A percentile compares a stretch with the other conserved stretches of the same genome.
These are phyloP conservation scores for Holothuria scabra DNA, from an alignment of 53 echinoderm and acorn worm species.

Conservation along the genomic window DNA sequence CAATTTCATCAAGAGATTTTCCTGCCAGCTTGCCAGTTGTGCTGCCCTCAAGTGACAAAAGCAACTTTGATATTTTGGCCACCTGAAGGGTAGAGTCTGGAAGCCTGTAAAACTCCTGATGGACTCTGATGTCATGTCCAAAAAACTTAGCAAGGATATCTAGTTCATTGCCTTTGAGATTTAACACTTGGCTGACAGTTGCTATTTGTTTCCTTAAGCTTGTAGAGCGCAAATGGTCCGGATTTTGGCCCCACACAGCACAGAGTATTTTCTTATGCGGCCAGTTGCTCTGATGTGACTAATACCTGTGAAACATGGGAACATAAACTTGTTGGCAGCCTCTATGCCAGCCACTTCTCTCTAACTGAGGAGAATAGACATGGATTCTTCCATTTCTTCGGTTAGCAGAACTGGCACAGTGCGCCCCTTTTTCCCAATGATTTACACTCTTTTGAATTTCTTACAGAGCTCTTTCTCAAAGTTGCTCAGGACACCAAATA, in stretches of 20 bases:
- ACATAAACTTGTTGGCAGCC: background rate
- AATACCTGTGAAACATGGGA: background rate
- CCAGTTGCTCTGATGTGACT: conserved; percentile 70
- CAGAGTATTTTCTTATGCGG: conserved; percentile 53
- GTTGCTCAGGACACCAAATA: conserved; percentile 17
- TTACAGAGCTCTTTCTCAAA: conserved; percentile 50
- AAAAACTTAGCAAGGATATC: conserved; percentile 74
- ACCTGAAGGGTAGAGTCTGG: conserved; percentile 72
- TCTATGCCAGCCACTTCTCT: conserved; percentile 57
- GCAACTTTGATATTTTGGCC: conserved; percentile 77
- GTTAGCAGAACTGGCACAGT: conserved; percentile 76
- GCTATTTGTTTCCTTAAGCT: conserved; percentile 63
- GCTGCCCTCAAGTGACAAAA: conserved; percentile 62
- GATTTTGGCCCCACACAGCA: conserved; percentile 65
- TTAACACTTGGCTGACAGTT: conserved; percentile 73
- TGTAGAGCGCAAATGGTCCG: conserved; percentile 65
- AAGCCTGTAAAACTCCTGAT: conserved; percentile 75
- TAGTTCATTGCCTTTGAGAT: conserved; percentile 73
- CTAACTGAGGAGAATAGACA: conserved; percentile 43
- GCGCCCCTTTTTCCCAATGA: conserved; percentile 46
- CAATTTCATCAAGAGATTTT: conserved; percentile 64
- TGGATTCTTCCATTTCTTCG: conserved; percentile 43
- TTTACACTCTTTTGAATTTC: conserved; percentile 41
- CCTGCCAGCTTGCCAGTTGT: conserved; percentile 58
- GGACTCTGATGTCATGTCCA: conserved; percentile 77